Evolutionary conservation across 2,113 vertebrate genomes (phyloP).

Genomic region (Oplegnathus fasciatus): DNA sequence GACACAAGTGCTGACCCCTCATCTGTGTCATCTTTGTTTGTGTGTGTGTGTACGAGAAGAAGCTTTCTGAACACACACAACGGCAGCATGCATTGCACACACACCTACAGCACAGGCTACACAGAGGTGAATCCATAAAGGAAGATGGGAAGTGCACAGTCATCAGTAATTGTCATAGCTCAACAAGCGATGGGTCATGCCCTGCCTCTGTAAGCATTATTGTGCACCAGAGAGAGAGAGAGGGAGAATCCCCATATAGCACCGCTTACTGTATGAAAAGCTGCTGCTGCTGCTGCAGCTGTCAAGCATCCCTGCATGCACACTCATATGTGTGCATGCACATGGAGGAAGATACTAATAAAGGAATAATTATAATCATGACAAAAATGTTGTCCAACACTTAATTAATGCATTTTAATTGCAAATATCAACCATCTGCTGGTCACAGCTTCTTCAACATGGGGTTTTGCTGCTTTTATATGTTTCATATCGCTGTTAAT

Average conservation of each 20-base stretch:
- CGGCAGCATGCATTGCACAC: slow-evolving; percentile 22
- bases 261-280: slow-evolving; percentile 48
- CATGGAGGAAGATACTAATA: slow-evolving; percentile 5
- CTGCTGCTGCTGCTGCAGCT: slow-evolving; percentile 51
- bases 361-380: not conserved
- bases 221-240: slow-evolving; percentile 50
- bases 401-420: not conserved
- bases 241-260: slow-evolving; percentile 60
- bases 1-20: slow-evolving; percentile 75
- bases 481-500: not conserved
- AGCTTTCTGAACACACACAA: slow-evolving; percentile 27
- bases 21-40: slow-evolving; percentile 60
- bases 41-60: not conserved
- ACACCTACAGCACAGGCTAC: slow-evolving; percentile 23
- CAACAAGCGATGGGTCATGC: slow-evolving; percentile 78
- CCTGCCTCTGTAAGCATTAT: slow-evolving; percentile 76
- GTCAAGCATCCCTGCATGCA: slow-evolving; percentile 45
- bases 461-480: not conserved
- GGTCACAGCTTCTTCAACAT: not conserved
- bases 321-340: slow-evolving; percentile 32
- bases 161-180: slow-evolving; percentile 78
- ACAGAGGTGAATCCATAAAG: slow-evolving; percentile 63
- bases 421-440: not conserved
- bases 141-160: slow-evolving; percentile 69
- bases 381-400: not conserved